A percentile compares a stretch with the other conserved stretches of the same genome.
phyloP scores from a whole-genome alignment of 2,888 invertebrate genomes.

The Drosophila robusta region DNA sequence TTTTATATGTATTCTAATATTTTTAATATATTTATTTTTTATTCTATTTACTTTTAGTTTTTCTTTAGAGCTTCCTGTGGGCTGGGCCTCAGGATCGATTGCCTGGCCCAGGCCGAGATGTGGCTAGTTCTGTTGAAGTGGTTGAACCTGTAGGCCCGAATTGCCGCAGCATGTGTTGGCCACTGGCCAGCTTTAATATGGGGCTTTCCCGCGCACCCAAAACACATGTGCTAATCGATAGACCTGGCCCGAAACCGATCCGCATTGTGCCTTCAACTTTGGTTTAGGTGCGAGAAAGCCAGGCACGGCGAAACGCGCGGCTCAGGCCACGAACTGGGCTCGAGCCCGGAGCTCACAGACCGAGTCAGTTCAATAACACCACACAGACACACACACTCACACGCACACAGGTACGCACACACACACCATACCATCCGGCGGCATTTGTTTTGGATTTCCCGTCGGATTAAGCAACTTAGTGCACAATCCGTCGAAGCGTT shows the following conservation, averaged over 20 bases:
- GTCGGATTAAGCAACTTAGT: slow-evolving; percentile 77
- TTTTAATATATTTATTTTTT: too few species aligned
- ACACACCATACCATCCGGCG: slow-evolving; percentile 46
- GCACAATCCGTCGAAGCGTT: slow-evolving; percentile 58
- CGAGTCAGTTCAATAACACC: slow-evolving; percentile 69
- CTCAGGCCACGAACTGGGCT: slow-evolving; percentile 31
- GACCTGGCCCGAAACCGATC: slow-evolving; percentile 26
- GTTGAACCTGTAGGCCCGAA: slow-evolving; percentile 56
- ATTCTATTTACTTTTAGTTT: too few species aligned
- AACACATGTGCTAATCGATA: slow-evolving; percentile 45
- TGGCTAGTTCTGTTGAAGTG: slow-evolving; percentile 23
- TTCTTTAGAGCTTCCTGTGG: too few species aligned
- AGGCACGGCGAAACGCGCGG: slow-evolving; percentile 18
- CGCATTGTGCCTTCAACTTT: slow-evolving; percentile 54
- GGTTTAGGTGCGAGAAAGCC: slow-evolving; percentile 41
- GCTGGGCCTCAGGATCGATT: background rate
- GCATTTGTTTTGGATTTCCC: slow-evolving; percentile 78
- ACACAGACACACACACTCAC: slow-evolving; percentile 19
- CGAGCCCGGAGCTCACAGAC: slow-evolving; percentile 22
- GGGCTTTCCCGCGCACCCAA: slow-evolving; percentile 65
- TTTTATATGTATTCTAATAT: too few species aligned
- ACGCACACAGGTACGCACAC: background rate
- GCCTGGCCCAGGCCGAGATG: background rate
- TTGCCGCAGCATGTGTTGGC: slow-evolving; percentile 59
- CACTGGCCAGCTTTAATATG: slow-evolving; percentile 66